Evolutionary conservation across 2,113 vertebrate species (phyloP).

Genomic region (Echinops telfairi): DNA sequence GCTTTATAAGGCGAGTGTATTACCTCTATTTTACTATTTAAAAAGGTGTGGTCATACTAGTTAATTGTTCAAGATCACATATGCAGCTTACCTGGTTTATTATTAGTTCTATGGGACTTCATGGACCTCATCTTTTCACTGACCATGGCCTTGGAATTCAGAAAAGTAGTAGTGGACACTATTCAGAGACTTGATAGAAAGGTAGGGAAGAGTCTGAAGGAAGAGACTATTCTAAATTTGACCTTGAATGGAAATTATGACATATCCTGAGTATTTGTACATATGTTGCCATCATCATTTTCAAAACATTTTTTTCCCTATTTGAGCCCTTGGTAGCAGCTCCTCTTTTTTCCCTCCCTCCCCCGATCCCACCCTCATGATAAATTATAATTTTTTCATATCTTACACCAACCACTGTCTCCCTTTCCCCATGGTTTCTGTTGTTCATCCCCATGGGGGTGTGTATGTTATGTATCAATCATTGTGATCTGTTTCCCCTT

Average conservation of each 20-base stretch:
- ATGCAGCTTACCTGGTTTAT: not conserved
- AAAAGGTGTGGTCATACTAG: not conserved
- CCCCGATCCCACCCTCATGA: too few relatives aligned
- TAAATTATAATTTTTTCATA: too few relatives aligned
- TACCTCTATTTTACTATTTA: not conserved
- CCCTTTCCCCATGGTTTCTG: too few relatives aligned
- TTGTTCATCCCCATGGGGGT: too few relatives aligned
- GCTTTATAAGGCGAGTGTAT: not conserved
- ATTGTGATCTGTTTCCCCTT: too few relatives aligned
- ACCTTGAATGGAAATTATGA: constrained; percentile 73
- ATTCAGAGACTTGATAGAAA: not conserved
- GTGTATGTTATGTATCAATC: too few relatives aligned
- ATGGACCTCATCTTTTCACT: not conserved
- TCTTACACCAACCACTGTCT: too few relatives aligned
- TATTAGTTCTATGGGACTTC: not conserved
- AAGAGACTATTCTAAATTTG: constrained; percentile 53
- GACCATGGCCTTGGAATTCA: not conserved
- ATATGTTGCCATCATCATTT: too few relatives aligned
- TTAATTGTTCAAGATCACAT: not conserved
- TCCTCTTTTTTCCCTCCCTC: too few relatives aligned
- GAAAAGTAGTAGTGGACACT: not conserved
- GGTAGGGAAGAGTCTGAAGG: constrained; percentile 42
- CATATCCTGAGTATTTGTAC: not conserved
- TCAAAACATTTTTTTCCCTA: too few relatives aligned
- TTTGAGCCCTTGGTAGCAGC: too few relatives aligned